Evolutionary conservation across 2,113 vertebrate genomes (phyloP).

Genomic region (Hippocampus barbouri): DNA sequence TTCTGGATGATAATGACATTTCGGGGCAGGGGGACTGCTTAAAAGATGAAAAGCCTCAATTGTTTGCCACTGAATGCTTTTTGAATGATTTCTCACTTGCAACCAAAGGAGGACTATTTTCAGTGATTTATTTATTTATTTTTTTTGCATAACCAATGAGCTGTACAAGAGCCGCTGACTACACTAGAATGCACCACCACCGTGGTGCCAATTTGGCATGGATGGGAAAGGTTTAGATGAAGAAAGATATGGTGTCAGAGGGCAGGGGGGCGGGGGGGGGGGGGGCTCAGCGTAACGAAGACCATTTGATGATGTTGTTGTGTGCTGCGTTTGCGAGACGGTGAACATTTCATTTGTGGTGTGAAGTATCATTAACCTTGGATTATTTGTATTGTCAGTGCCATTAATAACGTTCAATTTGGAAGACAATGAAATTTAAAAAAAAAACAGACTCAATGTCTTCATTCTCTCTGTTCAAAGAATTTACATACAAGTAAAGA

Average conservation of each 20-base stretch:
- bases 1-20: conserved; percentile 37
- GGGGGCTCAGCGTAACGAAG: neutral
- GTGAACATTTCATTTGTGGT: neutral
- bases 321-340: neutral
- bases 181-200: neutral
- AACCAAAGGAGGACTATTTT: conserved; percentile 39
- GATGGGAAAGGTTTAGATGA: neutral
- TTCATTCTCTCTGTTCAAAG: neutral
- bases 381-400: neutral
- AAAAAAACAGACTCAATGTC: neutral
- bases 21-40: conserved; percentile 21
- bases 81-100: conserved; percentile 41
- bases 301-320: neutral
- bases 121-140: conserved; percentile 8
- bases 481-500: neutral
- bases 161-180: conserved; percentile 10
- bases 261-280: no score
- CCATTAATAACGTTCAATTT: no score
- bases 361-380: neutral
- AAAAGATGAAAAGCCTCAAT: conserved; percentile 31
- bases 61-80: conserved; percentile 41
- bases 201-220: neutral
- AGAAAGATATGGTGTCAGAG: no score
- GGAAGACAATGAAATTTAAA: neutral
- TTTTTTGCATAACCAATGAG: conserved; percentile 43